A percentile compares a stretch with the other conserved stretches of the same genome.
Conservation (phyloP, 2,888 invertebrate genomes). For the Leptura quadrifasciata region DNA sequence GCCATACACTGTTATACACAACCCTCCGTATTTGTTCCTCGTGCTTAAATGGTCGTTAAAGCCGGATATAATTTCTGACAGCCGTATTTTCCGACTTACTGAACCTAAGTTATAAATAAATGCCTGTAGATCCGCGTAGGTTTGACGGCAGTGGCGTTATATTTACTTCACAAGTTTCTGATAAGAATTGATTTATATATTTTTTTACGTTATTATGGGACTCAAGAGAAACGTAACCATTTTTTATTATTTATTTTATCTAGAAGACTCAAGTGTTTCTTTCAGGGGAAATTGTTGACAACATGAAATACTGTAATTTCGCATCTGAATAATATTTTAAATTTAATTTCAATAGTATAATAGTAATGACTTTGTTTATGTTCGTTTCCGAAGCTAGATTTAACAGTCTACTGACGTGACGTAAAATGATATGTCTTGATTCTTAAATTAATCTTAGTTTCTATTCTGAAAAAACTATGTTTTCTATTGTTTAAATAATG, state of each 20-base stretch:
- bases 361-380: too few species aligned
- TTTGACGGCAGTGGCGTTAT: constrained; percentile 5
- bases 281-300: not conserved
- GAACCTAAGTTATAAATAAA: constrained; percentile 10
- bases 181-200: constrained; percentile 28
- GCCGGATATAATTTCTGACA: constrained; percentile 17
- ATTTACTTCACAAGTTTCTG: constrained; percentile 9
- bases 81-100: constrained; percentile 20
- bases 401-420: too few species aligned
- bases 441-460: too few species aligned
- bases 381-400: too few species aligned
- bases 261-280: not conserved
- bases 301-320: not conserved
- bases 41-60: constrained; percentile 12
- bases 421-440: too few species aligned
- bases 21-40: not conserved
- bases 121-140: constrained; percentile 12
- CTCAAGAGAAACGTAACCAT: not conserved
- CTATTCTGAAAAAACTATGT: too few species aligned
- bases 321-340: not conserved
- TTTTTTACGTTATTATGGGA: constrained; percentile 10
- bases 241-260: constrained; percentile 19
- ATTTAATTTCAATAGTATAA: too few species aligned
- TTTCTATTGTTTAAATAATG: too few species aligned
- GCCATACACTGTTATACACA: not conserved